Evolutionary conservation across 2,888 invertebrate genomes (phyloP).

Genomic region (Rhaphigaster nebulosa): DNA sequence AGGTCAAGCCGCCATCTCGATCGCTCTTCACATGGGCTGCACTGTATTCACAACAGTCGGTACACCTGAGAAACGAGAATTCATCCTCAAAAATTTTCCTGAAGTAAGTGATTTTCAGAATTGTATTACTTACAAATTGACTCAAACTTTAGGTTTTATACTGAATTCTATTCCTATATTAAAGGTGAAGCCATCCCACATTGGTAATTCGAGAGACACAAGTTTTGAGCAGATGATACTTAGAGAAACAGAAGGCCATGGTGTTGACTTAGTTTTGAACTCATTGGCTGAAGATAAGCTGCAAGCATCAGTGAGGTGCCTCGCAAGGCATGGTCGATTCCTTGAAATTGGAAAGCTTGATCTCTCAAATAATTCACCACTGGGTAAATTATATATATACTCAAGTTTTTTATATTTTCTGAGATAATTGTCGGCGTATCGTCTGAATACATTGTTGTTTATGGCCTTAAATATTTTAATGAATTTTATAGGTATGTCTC

Average conservation of each 20-base stretch:
- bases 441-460: neutral
- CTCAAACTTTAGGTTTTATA: neutral
- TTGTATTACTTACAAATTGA: neutral
- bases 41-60: conserved; percentile 94
- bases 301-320: conserved; percentile 92
- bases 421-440: neutral
- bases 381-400: conserved; percentile 72
- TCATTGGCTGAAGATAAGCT: conserved; percentile 97
- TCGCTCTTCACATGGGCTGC: conserved; percentile 91
- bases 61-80: conserved; percentile 87
- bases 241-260: conserved; percentile 86
- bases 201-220: conserved; percentile 94
- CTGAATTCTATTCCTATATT: conserved; percentile 57
- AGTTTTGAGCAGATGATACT: conserved; percentile 93
- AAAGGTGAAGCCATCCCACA: conserved; percentile 80
- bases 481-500: conserved; percentile 78
- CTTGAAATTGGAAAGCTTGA: conserved; percentile 99
- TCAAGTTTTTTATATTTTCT: neutral
- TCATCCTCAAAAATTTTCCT: conserved; percentile 90
- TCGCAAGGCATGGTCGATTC: conserved; percentile 94
- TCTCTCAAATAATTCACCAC: conserved; percentile 89
- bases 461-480: neutral
- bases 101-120: conserved; percentile 67
- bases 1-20: conserved; percentile 96
- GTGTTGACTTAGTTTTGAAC: conserved; percentile 95